Base-by-base conservation (phyloP, 2,113 vertebrate species). In the Dendropsophus ebraccatus region DNA sequence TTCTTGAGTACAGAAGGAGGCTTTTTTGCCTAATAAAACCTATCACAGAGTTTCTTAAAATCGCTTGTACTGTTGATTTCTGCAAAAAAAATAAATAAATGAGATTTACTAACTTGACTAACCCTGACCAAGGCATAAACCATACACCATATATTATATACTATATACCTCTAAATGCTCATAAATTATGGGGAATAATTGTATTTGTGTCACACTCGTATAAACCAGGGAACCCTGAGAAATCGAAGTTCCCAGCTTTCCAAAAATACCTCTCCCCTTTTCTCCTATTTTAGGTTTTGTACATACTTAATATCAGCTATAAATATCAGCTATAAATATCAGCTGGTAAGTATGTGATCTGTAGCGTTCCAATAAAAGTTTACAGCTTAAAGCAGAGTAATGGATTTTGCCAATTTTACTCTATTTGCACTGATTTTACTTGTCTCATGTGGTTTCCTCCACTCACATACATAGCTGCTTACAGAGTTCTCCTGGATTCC, bases 241-340 rank as follows among this genome's bases (percentile, higher is more conserved):
- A 23, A 47, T 74, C 72, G 6, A n/a, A 35, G 72, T 47, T 47
- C 72, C 37, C 72, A 74, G 72, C n/a, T 74, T 7, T 74, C 41
- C 12, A 9, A 74, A 74, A 74, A 74, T 74, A 74, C 72, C 37
- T 74, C 23, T 37, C 3, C 72, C 23, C 6, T 74, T 74, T 25
- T 25, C 13, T 49, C 41, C 72, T 47, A 47, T 47, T 74, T 74
- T 74, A 23, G 72, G 72, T 74, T 49, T 49, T 1, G 23, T 16
- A 23, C 41, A 47, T 8, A 47, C 70, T n/a, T 47, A 45, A 74
- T 74, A 49, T 74, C 72, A 25, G 32, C 67, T 37, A 74, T n/a
- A 73, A 45, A 74, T 74, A 49, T 74, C 72, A 25, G 32, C 8
- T 41, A 74, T n/a, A 73, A 45, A 74, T 74, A 49, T 74, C 72